Base-by-base conservation (phyloP, 2,113 vertebrate genomes). In the Melanerpes formicivorus region DNA sequence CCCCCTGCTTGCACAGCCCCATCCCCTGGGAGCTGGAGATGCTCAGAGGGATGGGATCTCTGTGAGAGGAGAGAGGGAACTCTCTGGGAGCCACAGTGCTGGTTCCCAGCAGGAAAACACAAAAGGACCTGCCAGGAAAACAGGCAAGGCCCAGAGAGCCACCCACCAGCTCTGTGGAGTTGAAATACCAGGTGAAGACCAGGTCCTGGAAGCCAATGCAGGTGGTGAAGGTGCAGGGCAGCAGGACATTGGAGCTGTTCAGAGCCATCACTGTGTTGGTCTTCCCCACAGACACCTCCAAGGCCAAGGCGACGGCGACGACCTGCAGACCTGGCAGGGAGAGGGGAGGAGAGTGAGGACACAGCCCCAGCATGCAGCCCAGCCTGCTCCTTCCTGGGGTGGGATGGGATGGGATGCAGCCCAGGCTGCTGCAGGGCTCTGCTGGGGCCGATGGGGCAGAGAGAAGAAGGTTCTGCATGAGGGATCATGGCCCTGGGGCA, bases 221-320 rank as follows among this genome's bases (percentile, higher is more conserved):
- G 96, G 98, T 99, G 95, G 59, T 23, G 85, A 99, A 99, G 30
- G 50, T 78, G 91, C 99, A 99, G 64, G 98, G 98, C 92, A 99
- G 95, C 88, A 98, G 95, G 59, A 99, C 97, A 0, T 98, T 95
- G 17, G 99, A 98, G 92, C 98, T 98, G 1, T 99, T 99, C 87
- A 99, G 97, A 0, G 98, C 98, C 30, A 96, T 97, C 77, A 99
- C 94, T 30, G 96, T 98, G 44, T 98, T 96, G 63, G 98, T 94
- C 94, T 99, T 99, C 56, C 99, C 99, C 52, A 98, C 98, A 0
- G 92, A 97, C 94, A 99, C 99, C 94, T 99, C 99, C 90, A 99
- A 89, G 26, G 98, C 94, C 11, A 98, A 92, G 75, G 96, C 52
- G 11, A 84, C 13, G 8, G 96, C 95, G 0, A 97, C 66, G 86